phyloP scores from a whole-genome alignment of 2,888 invertebrate genomes.

The Lithophane leautieri region DNA sequence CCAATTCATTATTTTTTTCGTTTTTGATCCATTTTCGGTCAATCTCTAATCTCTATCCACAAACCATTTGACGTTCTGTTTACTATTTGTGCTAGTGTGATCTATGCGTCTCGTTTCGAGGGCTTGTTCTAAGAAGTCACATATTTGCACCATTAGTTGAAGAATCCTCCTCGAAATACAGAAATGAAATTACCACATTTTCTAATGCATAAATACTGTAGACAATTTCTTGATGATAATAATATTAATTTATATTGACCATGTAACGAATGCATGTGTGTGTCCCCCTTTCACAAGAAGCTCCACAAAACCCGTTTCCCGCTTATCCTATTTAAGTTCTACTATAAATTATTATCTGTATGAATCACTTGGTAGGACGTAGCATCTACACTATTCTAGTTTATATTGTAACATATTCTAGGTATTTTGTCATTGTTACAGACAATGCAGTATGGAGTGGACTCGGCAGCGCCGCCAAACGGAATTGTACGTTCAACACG shows the following conservation, averaged over 20 bases:
- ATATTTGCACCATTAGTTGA: background rate
- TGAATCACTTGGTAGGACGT: background rate
- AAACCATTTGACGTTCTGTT: background rate
- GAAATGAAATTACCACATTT: background rate
- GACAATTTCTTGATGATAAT: background rate
- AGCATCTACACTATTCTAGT: background rate
- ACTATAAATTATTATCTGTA: background rate
- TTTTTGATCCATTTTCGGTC: background rate
- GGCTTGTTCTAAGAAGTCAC: background rate
- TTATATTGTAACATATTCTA: background rate
- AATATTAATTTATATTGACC: background rate
- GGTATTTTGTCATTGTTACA: conserved; percentile 32
- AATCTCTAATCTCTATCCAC: background rate
- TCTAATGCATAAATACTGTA: background rate
- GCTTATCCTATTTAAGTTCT: background rate
- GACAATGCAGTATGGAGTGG: conserved; percentile 43
- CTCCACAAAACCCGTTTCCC: background rate
- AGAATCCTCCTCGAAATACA: background rate
- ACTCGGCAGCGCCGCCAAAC: conserved; percentile 56
- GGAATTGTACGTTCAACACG: conserved; percentile 60
- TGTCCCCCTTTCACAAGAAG: background rate
- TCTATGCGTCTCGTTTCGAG: background rate
- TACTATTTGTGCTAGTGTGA: background rate
- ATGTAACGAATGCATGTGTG: background rate
- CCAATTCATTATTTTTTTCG: background rate